Evolutionary conservation across 2,113 vertebrate genomes (phyloP).

Genomic region (Halichoerus grypus): DNA sequence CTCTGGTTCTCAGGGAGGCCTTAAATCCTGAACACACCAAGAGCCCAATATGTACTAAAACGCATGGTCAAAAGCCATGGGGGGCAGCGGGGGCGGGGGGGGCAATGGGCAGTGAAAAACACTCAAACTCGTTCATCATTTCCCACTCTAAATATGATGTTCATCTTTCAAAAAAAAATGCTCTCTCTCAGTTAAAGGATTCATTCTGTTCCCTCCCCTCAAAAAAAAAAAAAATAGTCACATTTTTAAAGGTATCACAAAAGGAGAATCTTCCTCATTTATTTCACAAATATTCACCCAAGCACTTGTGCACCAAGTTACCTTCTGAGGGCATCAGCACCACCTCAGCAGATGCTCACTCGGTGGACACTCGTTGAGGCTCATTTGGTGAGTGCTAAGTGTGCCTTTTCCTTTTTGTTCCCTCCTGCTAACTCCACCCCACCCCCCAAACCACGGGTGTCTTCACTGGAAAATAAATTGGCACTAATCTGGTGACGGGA

Average conservation of each 20-base stretch:
- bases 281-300: not conserved
- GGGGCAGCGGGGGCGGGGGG: fast-evolving
- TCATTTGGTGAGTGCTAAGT: not conserved
- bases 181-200: not conserved
- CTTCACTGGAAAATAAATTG: constrained; percentile 73
- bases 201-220: not conserved
- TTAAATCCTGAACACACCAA: not conserved
- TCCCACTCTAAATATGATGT: not conserved
- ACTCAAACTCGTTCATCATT: not conserved
- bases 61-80: not conserved
- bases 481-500: not conserved
- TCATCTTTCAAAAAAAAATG: not conserved
- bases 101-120: not conserved
- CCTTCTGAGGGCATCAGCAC: not conserved
- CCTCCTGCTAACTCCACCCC: not conserved
- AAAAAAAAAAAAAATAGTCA: not conserved
- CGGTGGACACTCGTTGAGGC: not conserved
- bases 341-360: not conserved
- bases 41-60: not conserved
- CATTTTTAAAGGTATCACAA: not conserved
- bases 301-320: fast-evolving
- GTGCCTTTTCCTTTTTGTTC: constrained; percentile 13
- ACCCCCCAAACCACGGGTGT: constrained; percentile 12
- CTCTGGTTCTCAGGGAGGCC: constrained; percentile 17
- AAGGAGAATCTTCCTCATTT: not conserved